Evolutionary conservation across 2,888 invertebrate genomes (phyloP), one percentile per base, ranked within the genome.

Genomic region (Acanthococcus lagerstroemiae): DNA sequence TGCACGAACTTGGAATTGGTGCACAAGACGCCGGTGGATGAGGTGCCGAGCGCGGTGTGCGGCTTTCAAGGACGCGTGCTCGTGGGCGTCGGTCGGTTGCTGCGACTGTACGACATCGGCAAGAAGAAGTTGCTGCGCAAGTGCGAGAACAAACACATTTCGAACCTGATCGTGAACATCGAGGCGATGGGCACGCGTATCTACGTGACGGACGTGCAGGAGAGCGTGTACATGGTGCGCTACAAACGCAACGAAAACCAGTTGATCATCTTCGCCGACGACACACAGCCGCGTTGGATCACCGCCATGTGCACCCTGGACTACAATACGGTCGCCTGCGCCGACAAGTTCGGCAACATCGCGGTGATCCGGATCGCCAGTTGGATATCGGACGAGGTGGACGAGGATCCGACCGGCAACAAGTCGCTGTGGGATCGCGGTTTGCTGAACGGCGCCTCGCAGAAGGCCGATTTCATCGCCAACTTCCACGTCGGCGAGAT

Each of bases 381-480:
- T 63, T 91, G 92, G 67, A 88, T 95, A 1, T 90, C 89, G 25
- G 99, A 99, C 77, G 97, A 99, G 75, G 95, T 99, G 0, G 97
- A 99, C 76, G 99, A 99, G 78, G 99, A 99, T 78, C 99, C 97
- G 0, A 97, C 97, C 0, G 97, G 97, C 52, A 95, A 95, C 74
- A 95, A 96, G 76, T 93, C 96, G 0, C 79, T 99, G 0, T 99
- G 97, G 97, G 90, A 90, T 75, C 82, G 90, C 75, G 87, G 96
- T 68, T 80, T 95, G 55, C 77, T 97, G 15, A 96, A 94, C 74
- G 97, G 97, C 17, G 96, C 99, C 0, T 95, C 96, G 0, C 97
- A 99, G 74, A 99, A 99, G 78, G 90, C 95, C 0, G 95, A 96
- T 72, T 86, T 92, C 24, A 84, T 92, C 17, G 85, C 90, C 7